phyloP scores from a whole-genome alignment of 1,140 invertebrate species.

The Drosophila ananassae region DNA sequence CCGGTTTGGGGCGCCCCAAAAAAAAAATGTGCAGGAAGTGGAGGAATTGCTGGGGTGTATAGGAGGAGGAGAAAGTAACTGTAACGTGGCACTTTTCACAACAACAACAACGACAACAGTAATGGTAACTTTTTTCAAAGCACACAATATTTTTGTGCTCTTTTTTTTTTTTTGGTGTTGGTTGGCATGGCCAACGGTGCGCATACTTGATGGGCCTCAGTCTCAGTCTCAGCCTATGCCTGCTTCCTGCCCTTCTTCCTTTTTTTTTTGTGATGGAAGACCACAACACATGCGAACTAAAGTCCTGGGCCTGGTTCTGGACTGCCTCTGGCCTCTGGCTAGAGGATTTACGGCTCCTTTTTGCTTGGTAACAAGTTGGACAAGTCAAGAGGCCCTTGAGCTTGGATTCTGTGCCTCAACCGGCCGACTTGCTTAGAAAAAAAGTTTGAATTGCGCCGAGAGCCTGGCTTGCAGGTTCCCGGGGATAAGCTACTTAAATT shows the following conservation, averaged over 20 bases:
- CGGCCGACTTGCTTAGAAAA: constrained; percentile 37
- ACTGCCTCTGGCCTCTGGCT: constrained; percentile 20
- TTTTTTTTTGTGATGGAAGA: constrained; percentile 60
- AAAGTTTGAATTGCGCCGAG: constrained; percentile 54
- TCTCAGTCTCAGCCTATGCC: constrained; percentile 2
- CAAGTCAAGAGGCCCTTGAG: constrained; percentile 75
- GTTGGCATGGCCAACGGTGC: constrained; percentile 69
- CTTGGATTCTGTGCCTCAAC: constrained; percentile 40
- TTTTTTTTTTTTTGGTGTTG: constrained; percentile 4
- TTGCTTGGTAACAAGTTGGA: constrained; percentile 68
- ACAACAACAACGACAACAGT: background rate
- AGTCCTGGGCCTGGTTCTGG: constrained; percentile 16
- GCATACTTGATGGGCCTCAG: constrained; percentile 78
- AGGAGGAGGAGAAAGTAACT: background rate
- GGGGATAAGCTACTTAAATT: constrained; percentile 65
- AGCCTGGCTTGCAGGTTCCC: constrained; percentile 32
- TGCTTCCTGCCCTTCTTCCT: background rate
- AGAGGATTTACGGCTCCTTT: constrained; percentile 12
- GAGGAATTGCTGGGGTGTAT: constrained; percentile 4
- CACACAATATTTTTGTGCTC: constrained; percentile 41
- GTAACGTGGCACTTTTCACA: constrained; percentile 36
- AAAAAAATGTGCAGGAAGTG: background rate
- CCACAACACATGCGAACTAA: constrained; percentile 79
- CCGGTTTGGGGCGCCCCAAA: constrained; percentile 20
- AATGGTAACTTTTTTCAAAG: constrained; percentile 30